These are phyloP conservation scores for Drosophila repletoides DNA, from an alignment of 1,140 invertebrate species.

Conservation along the genomic window DNA sequence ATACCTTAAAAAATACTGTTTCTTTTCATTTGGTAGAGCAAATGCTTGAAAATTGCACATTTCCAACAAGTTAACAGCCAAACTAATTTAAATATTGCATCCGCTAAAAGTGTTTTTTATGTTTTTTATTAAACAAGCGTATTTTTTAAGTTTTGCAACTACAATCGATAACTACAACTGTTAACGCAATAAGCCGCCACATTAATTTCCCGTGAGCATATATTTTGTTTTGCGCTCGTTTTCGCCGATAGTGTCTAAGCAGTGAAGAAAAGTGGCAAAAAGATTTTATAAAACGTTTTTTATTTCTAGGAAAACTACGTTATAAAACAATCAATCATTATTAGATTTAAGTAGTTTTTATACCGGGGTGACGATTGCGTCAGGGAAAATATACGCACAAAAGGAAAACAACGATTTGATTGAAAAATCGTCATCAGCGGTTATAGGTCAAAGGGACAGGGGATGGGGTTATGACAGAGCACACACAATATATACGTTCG, in stretches of 20 bases:
- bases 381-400: neutral
- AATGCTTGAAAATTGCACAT: too few relatives aligned
- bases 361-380: conserved; percentile 22
- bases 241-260: conserved; percentile 30
- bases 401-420: neutral
- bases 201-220: neutral
- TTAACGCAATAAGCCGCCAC: neutral
- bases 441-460: conserved; percentile 7
- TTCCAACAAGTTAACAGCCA: too few relatives aligned
- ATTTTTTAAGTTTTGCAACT: neutral
- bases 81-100: too few relatives aligned
- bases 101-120: too few relatives aligned
- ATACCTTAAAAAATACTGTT: too few relatives aligned
- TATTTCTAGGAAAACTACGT: conserved; percentile 38
- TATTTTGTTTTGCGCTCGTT: neutral
- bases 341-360: conserved; percentile 54
- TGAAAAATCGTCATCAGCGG: conserved; percentile 41
- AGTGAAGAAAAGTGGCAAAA: conserved; percentile 36
- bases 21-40: too few relatives aligned
- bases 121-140: too few relatives aligned
- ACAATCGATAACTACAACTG: neutral
- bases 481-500: too few relatives aligned
- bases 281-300: conserved; percentile 26
- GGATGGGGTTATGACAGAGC: too few relatives aligned
- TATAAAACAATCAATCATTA: conserved; percentile 44